phyloP scores from a whole-genome alignment of 1,140 invertebrate genomes.

The Papilio machaon region DNA sequence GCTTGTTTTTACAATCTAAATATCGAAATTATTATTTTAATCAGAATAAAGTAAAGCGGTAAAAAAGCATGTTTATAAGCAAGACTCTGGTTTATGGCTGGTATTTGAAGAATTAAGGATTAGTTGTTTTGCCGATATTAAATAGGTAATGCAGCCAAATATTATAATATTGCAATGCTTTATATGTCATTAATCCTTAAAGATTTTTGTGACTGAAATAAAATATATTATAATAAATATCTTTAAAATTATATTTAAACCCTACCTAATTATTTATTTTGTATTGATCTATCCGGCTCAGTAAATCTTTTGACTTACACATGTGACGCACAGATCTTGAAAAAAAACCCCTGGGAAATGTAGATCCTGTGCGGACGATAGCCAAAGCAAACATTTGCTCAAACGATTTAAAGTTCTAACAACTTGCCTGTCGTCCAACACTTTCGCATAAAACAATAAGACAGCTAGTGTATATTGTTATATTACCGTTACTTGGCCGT shows the following conservation, averaged over 20 bases:
- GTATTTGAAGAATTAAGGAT: neutral
- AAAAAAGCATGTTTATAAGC: neutral
- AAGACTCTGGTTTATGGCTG: neutral
- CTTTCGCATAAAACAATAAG: neutral
- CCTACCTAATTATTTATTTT: neutral
- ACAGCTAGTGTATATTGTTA: neutral
- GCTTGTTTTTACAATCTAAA: neutral
- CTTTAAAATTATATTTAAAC: neutral
- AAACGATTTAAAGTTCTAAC: conserved; percentile 3
- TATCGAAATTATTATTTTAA: neutral
- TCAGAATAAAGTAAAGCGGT: neutral
- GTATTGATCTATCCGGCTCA: neutral
- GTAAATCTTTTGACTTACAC: neutral
- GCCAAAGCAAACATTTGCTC: conserved; percentile 7
- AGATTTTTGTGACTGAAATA: neutral
- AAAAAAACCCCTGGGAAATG: neutral
- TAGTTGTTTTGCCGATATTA: neutral
- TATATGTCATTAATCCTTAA: neutral
- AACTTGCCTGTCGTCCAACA: neutral
- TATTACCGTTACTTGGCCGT: neutral
- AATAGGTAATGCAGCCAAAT: neutral
- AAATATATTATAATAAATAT: neutral
- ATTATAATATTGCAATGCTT: neutral
- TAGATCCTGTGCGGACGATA: neutral
- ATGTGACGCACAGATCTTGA: neutral